Evolutionary conservation across 2,888 invertebrate species (phyloP).

Genomic region (Asteroscopus sphinx): DNA sequence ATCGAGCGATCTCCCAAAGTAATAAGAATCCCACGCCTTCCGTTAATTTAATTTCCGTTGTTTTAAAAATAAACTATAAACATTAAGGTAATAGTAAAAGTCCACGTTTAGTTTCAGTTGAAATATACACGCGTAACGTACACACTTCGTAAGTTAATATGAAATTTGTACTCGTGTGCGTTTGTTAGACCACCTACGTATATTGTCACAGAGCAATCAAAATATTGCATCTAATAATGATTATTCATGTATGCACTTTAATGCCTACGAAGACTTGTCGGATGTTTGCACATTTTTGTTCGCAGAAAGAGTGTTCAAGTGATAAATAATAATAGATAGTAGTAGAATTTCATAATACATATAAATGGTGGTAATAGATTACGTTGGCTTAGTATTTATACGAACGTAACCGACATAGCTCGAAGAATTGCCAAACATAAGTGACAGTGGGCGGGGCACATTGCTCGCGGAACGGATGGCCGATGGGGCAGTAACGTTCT

Average conservation of each 20-base stretch:
- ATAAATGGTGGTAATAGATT: background rate
- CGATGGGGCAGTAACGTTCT: too few relatives aligned
- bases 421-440: too few relatives aligned
- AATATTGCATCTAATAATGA: slow-evolving; percentile 28
- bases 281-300: background rate
- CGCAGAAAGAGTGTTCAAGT: background rate
- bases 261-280: slow-evolving; percentile 32
- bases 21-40: slow-evolving; percentile 43
- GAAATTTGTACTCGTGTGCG: slow-evolving; percentile 37
- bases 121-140: slow-evolving; percentile 66
- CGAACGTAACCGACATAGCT: too few relatives aligned
- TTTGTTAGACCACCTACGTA: slow-evolving; percentile 54
- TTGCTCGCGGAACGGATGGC: too few relatives aligned
- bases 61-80: slow-evolving; percentile 58
- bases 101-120: slow-evolving; percentile 67
- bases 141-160: slow-evolving; percentile 28
- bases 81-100: slow-evolving; percentile 49
- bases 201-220: slow-evolving; percentile 58
- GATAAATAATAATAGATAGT: too few relatives aligned
- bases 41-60: slow-evolving; percentile 56
- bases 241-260: slow-evolving; percentile 7
- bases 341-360: too few relatives aligned
- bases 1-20: slow-evolving; percentile 20
- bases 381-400: background rate
- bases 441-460: too few relatives aligned